phyloP scores from a whole-genome alignment of 2,113 vertebrate genomes.

The Cariama cristata region DNA sequence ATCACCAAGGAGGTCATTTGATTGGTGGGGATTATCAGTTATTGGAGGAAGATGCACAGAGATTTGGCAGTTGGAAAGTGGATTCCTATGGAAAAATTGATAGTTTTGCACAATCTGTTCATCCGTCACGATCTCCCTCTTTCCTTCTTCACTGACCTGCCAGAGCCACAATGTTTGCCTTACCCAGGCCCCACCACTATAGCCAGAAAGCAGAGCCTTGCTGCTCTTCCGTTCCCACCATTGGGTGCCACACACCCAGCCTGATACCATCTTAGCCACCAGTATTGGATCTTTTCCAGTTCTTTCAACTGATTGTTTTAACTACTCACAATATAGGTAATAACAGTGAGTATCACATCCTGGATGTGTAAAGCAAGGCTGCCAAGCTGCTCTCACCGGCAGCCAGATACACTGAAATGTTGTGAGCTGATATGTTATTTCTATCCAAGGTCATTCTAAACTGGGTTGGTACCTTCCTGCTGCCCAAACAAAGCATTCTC shows the following conservation, averaged over 20 bases:
- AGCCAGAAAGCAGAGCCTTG: background rate
- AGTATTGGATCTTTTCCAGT: background rate
- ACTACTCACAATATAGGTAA: background rate
- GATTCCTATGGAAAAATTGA: background rate
- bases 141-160: background rate
- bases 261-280: background rate
- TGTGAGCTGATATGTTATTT: background rate
- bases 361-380: background rate
- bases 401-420: background rate
- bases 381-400: background rate
- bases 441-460: background rate
- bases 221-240: accelerated
- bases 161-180: accelerated
- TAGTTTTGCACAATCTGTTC: background rate
- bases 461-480: background rate
- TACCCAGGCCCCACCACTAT: accelerated
- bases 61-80: background rate
- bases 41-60: background rate
- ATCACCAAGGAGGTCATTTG: background rate
- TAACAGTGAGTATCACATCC: background rate
- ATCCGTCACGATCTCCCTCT: background rate
- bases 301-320: background rate
- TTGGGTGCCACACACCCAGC: background rate
- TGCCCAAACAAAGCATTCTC: background rate
- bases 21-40: background rate